Conservation (phyloP, 2,888 invertebrate genomes). For the Drosophila setosimentum region DNA sequence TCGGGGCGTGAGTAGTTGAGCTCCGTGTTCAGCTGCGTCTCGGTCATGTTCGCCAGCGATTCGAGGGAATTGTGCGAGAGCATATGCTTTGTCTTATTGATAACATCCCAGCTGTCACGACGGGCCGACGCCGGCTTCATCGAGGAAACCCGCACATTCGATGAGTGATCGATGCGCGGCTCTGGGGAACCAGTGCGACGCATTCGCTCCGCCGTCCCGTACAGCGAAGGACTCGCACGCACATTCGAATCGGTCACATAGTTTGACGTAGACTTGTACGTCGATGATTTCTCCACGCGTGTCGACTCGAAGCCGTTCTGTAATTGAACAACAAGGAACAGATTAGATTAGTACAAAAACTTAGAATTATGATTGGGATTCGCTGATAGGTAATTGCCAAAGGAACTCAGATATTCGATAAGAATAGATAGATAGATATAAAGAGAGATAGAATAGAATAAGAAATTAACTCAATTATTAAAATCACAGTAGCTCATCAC, state of each 20-base stretch:
- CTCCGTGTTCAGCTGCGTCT: slow-evolving; percentile 87
- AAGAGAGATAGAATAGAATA: not conserved
- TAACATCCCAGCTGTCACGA: slow-evolving; percentile 93
- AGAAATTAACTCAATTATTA: not conserved
- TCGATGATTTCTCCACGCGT: slow-evolving; percentile 85
- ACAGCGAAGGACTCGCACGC: slow-evolving; percentile 87
- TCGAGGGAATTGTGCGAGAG: slow-evolving; percentile 90
- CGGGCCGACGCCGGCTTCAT: slow-evolving; percentile 87
- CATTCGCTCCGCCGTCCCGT: slow-evolving; percentile 83
- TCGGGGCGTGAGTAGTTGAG: slow-evolving; percentile 85
- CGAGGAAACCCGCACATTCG: slow-evolving; percentile 88
- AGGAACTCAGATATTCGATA: not conserved
- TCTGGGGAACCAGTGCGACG: slow-evolving; percentile 87
- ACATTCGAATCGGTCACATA: slow-evolving; percentile 84
- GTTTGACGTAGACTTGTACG: slow-evolving; percentile 86
- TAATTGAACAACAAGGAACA: not conserved
- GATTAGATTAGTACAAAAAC: not conserved
- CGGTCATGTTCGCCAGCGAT: slow-evolving; percentile 89
- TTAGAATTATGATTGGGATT: too few species aligned
- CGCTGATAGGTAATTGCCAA: too few species aligned
- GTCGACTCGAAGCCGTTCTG: slow-evolving; percentile 83
- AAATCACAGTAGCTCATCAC: not conserved
- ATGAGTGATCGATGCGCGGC: slow-evolving; percentile 86
- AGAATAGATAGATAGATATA: not conserved
- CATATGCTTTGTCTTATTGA: slow-evolving; percentile 92